A percentile compares a stretch with the other conserved stretches of the same genome.
phyloP scores from a whole-genome alignment of 2,888 invertebrate species.

The Rambutsinella grinnellia region DNA sequence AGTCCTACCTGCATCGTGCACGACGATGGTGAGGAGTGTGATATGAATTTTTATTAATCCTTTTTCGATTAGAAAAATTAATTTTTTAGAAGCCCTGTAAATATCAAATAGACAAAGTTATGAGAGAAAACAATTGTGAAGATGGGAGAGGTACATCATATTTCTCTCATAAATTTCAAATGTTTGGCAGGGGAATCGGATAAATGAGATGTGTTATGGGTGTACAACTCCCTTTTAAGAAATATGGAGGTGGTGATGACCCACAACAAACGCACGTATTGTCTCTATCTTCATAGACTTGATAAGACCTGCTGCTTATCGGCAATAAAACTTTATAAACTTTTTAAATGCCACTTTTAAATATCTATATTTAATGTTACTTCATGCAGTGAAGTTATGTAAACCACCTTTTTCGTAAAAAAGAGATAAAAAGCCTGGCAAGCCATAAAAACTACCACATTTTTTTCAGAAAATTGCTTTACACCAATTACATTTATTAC shows the following conservation, averaged over 20 bases:
- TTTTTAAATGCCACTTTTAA: too few relatives aligned
- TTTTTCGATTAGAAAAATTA: conserved; percentile 33
- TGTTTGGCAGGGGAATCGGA: conserved; percentile 22
- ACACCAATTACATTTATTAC: too few relatives aligned
- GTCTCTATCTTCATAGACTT: not conserved
- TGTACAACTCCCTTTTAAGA: not conserved
- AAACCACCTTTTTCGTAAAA: too few relatives aligned
- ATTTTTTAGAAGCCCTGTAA: not conserved
- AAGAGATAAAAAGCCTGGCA: too few relatives aligned
- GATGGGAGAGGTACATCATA: too few relatives aligned
- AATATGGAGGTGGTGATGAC: not conserved
- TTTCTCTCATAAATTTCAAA: conserved; percentile 37
- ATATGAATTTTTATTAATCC: conserved; percentile 47
- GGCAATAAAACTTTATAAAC: not conserved
- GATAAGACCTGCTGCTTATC: not conserved
- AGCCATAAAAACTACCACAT: too few relatives aligned
- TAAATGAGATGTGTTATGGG: not conserved
- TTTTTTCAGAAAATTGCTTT: not conserved
- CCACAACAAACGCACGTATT: not conserved
- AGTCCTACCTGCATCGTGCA: not conserved
- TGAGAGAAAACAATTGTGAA: too few relatives aligned
- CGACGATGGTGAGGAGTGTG: conserved; percentile 18
- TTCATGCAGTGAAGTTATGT: not conserved
- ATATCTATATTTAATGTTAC: too few relatives aligned
- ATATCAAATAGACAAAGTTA: too few relatives aligned